Conservation (phyloP, 2,113 vertebrate species). For the Syngnathoides biaculeatus region DNA sequence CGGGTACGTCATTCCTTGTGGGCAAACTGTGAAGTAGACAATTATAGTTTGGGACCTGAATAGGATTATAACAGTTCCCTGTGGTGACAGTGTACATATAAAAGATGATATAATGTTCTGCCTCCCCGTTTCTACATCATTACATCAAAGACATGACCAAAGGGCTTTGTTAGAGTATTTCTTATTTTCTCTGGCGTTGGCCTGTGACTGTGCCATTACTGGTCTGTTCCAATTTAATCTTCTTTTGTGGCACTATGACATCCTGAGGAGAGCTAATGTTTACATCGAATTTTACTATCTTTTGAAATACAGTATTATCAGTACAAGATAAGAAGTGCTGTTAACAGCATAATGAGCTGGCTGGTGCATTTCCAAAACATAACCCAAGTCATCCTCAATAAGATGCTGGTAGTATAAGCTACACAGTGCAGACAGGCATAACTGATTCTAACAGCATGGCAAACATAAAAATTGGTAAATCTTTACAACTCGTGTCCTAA, state of each 20-base stretch:
- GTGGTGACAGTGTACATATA: conserved; percentile 4
- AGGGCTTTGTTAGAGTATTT: conserved; percentile 15
- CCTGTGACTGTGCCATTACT: conserved; percentile 26
- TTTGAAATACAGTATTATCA: not conserved
- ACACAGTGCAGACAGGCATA: not conserved
- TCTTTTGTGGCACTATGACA: conserved; percentile 4
- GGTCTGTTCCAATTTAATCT: conserved; percentile 18
- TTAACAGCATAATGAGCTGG: not conserved
- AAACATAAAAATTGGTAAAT: conserved; percentile 2
- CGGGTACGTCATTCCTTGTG: not conserved
- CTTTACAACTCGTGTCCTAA: not conserved
- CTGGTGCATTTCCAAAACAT: not conserved
- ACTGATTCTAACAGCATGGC: conserved; percentile 8
- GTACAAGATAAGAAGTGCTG: not conserved
- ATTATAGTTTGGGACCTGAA: conserved; percentile 3
- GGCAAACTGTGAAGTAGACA: not conserved
- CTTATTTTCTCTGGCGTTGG: conserved; percentile 11
- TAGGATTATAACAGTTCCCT: conserved; percentile 10
- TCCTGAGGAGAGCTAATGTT: conserved; percentile 3
- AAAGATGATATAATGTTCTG: not conserved
- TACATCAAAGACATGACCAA: conserved; percentile 1
- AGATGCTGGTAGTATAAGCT: conserved; percentile 3
- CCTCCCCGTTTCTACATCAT: conserved; percentile 10
- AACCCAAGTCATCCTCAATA: not conserved
- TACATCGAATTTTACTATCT: not conserved